Percentiles rank a stretch among this genome's conserved stretches.
phyloP scores from a whole-genome alignment of 2,113 vertebrate species.

The Cygnus buccinator region DNA sequence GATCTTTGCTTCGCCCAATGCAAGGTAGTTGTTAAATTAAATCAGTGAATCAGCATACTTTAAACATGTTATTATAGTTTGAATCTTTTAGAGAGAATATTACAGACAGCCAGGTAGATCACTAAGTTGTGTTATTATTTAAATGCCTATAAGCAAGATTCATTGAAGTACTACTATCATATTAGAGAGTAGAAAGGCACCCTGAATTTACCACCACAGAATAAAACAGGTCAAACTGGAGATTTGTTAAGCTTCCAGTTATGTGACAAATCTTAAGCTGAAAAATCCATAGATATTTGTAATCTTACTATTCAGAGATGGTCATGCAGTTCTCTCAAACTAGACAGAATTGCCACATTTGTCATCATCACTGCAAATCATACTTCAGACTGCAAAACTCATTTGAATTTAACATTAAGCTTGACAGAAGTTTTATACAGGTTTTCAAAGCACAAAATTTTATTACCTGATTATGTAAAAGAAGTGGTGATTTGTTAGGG shows the following conservation, averaged over 20 bases:
- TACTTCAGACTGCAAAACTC: background rate
- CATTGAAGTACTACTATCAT: background rate
- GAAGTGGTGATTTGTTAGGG: slow-evolving; percentile 49
- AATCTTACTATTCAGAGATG: background rate
- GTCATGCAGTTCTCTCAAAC: background rate
- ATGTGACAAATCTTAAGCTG: background rate
- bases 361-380: background rate
- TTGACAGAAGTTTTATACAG: background rate
- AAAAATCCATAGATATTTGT: background rate
- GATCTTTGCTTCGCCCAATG: background rate
- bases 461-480: background rate
- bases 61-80: background rate
- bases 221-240: background rate
- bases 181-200: background rate
- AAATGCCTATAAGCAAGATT: slow-evolving; percentile 17
- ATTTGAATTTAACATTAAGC: background rate
- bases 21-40: background rate
- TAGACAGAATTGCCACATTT: background rate
- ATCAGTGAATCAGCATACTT: background rate
- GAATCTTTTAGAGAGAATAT: slow-evolving; percentile 49
- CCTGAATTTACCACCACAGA: background rate
- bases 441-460: slow-evolving; percentile 32
- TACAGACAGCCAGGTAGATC: background rate
- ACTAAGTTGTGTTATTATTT: background rate
- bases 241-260: background rate